Evolutionary conservation across 2,888 invertebrate genomes (phyloP), one percentile per base, ranked within the genome.

Genomic region (Andrena dorsata): DNA sequence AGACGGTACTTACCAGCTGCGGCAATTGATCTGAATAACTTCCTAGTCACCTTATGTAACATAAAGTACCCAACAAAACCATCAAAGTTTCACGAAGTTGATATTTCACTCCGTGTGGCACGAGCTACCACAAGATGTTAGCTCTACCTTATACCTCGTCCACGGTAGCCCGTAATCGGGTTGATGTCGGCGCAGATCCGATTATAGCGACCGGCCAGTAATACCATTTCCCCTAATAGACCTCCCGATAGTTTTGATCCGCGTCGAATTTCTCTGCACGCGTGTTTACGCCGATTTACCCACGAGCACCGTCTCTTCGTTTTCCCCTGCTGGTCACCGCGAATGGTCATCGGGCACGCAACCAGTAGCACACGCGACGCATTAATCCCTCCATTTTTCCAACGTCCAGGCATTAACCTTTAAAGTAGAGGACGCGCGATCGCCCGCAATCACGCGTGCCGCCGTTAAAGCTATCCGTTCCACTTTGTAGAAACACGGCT

Each of bases 281-380:
- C 86, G 68, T 63, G 80, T 84, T 82, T 82, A 83, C 85, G 75
- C 65, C 32, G 76, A 73, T 68, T 79, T 79, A 61, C 69, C 65
- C 80, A 58, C 80, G 60, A 70, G 68, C 74, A 16, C 16, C 20
- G n/a, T 13, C 32, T 8, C 32, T 60, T 47, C 74, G 66, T 85
- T 86, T 82, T 82, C 74, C 58, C 0, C 64, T 64, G 56, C 58
- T 13, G 84, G 30, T 7, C 70, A 53, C 82, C 82, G 63, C 64
- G 76, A 88, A 90, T 88, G 90, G 86, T 84, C 83, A 88, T 78
- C 80, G 80, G 60, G 83, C 89, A 89, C 88, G 89, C 89, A 86
- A 89, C 85, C 89, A 80, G 90, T 88, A 86, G 86, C 88, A 88
- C 90, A 89, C 90, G 90, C 89, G 88, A 90, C 90, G 88, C 88